These are phyloP conservation scores for Graphium colonna DNA, from an alignment of 2,888 invertebrate species.

Conservation along the genomic window DNA sequence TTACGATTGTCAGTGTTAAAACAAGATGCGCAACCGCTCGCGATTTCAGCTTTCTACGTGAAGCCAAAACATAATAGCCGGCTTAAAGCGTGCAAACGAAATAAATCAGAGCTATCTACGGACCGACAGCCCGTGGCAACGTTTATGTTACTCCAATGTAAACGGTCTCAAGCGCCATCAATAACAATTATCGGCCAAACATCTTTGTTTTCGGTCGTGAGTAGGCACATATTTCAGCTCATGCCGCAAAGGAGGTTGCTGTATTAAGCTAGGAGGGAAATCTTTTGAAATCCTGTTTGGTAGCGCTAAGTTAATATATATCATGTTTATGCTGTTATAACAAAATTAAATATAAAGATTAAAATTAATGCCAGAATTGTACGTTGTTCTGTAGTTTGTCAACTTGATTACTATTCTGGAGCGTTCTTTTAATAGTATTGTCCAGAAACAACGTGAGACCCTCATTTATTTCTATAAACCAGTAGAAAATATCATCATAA, in stretches of 20 bases:
- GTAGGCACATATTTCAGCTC: conserved; percentile 32
- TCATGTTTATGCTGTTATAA: background rate
- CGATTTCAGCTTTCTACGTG: too few relatives aligned
- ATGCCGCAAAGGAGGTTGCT: conserved; percentile 25
- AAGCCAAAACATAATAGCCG: background rate
- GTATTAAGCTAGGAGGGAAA: conserved; percentile 4
- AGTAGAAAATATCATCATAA: too few relatives aligned
- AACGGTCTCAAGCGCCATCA: conserved; percentile 50
- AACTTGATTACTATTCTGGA: too few relatives aligned
- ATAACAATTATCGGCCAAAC: conserved; percentile 58
- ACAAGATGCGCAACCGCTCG: too few relatives aligned
- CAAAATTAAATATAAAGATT: too few relatives aligned
- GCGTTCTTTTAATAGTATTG: too few relatives aligned
- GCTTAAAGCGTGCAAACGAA: background rate
- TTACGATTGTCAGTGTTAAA: too few relatives aligned
- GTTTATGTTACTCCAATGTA: conserved; percentile 24
- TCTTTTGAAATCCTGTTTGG: background rate
- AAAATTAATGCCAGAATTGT: too few relatives aligned
- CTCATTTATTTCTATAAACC: too few relatives aligned
- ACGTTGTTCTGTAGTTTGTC: too few relatives aligned
- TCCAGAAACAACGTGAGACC: too few relatives aligned
- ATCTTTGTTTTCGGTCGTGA: conserved; percentile 63
- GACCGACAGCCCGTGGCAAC: conserved; percentile 29
- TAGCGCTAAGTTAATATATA: background rate
- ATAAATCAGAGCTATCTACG: conserved; percentile 30